Evolutionary conservation across 2,113 vertebrate species (phyloP), one percentile per base, ranked within the genome.

Genomic region (Saimiri boliviensis): DNA sequence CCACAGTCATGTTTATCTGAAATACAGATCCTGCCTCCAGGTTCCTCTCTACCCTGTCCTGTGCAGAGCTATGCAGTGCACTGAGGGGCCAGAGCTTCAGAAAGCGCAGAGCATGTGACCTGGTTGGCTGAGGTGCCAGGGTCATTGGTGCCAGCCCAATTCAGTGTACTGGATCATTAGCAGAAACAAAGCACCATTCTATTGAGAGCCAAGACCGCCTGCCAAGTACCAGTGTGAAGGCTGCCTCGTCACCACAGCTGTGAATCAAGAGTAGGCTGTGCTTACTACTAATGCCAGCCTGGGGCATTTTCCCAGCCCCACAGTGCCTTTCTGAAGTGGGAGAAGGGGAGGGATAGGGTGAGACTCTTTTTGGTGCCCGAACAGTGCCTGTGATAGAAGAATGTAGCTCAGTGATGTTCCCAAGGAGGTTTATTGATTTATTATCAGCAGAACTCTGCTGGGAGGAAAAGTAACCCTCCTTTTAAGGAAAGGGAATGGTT

Each of bases 141-240:
- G 23, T 25, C n/a, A 4, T 30, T 19, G 54, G 77, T 95, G 93
- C 91, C 89, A 89, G 60, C 86, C 71, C 54, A 66, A 4, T 19
- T 83, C 76, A 52, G 66, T 3, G 30, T 79, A 5, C 89, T 37
- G 79, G 37, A 21, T 84, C 77, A 11, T 83, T 86, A 8, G 30
- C 1, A 35, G 49, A 76, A 54, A 97, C 96, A 97, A 97, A 94
- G 95, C 37, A 0, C 63, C 68, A 17, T 91, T 97, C 79, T 97
- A 1, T 74, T 1, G 16, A 54, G 76, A 45, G 86, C 92, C 86
- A 23, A 17, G 93, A 66, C 7, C 0, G 42, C 37, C 70, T 82
- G 95, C 88, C 86, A 93, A 82, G 94, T 6, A 27, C 56, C 91
- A 30, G 54, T 0, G 10, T 7, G 35, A 37, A 45, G 60, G 84